phyloP scores from a whole-genome alignment of 2,888 invertebrate species.

The Erebia palarica region DNA sequence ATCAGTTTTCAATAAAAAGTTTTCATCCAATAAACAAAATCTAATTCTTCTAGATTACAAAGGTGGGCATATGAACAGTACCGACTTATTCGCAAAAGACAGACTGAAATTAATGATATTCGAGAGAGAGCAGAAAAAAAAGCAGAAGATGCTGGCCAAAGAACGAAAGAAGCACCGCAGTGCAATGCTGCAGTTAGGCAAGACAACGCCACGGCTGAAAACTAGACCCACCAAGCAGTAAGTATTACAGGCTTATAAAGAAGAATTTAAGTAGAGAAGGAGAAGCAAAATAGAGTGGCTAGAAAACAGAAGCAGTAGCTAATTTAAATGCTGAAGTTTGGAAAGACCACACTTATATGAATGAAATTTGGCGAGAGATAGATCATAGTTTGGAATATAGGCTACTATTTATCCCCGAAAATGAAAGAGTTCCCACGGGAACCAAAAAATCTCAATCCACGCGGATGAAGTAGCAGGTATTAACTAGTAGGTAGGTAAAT shows the following conservation, averaged over 20 bases:
- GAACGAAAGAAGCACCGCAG: conserved; percentile 19
- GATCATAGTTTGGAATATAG: no score
- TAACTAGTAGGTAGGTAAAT: no score
- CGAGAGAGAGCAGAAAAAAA: conserved; percentile 23
- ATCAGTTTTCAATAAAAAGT: no score
- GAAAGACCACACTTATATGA: no score
- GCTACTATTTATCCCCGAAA: no score
- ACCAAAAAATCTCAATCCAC: no score
- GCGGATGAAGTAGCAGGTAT: no score
- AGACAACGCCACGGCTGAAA: conserved; percentile 5
- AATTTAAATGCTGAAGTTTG: no score
- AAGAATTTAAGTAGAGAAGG: not conserved
- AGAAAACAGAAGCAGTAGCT: no score
- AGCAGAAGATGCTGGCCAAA: conserved; percentile 21
- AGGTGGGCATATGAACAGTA: not conserved
- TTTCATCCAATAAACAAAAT: no score
- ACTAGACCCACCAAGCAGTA: conserved; percentile 28
- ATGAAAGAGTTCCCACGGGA: no score
- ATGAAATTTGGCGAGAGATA: no score
- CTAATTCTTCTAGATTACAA: not conserved
- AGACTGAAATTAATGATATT: not conserved
- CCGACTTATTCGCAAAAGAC: not conserved
- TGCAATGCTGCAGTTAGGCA: conserved; percentile 20
- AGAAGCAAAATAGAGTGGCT: not conserved
- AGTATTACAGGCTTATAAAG: not conserved